Evolutionary conservation across 2,113 vertebrate genomes (phyloP), one percentile per base, ranked within the genome.

Genomic region (Ailurus styani): DNA sequence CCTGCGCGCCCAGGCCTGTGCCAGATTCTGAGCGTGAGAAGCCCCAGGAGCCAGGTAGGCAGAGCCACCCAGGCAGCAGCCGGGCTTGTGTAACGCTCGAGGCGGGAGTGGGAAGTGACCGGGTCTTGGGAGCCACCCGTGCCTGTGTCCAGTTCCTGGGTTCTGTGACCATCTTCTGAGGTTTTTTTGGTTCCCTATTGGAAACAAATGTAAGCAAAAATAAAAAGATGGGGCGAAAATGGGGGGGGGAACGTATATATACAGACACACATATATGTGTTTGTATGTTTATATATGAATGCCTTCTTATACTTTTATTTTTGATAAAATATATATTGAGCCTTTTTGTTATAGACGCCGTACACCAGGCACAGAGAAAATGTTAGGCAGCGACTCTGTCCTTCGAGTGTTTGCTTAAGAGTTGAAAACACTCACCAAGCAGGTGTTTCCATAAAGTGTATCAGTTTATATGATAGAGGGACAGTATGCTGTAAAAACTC

Each of bases 21-120:
- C 13, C n/a, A n/a, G 54, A 5, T 18, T 17, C 52, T 12, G 52
- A 34, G 52, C 29, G 29, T 7, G 1, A 1, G 15, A 45, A 77
- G 68, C 31, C 20, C 9, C 1, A 4, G 0, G 42, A 81, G 3
- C 15, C 45, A 62, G 54, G 45, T 89, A 54, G 37, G 83, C 10
- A 29, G 12, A 29, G 10, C 3, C 1, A 25, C 15, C 25, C 12
- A 21, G 18, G n/a, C 13, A 2, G 68, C 55, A 6, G 31, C 10
- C 2, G 2, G 14, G 3, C 4, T 0, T 6, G 10, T 47, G 29
- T 27, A 25, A 70, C 4, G 0, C 6, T 6, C 1, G 34, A 27
- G n/a, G 5, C n/a, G 6, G 7, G 2, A 6, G 5, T 8, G 20
- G 27, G 6, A 34, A 54, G 29, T n/a, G 29, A 70, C 4, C 0